Conservation (phyloP, 2,888 invertebrate genomes). For the Andrena bucephala region DNA sequence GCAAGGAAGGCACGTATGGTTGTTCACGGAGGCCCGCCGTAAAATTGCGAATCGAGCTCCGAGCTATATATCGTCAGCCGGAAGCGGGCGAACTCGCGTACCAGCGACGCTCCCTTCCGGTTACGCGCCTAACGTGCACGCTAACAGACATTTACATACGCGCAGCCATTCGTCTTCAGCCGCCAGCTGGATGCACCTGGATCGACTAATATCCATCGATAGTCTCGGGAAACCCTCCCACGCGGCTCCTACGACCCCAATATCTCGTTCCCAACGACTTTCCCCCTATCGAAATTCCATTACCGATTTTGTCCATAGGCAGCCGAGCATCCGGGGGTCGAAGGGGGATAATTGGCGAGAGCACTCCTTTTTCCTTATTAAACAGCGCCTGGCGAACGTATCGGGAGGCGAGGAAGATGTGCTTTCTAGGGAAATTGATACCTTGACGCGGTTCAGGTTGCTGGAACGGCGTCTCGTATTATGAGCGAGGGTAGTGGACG, state of each 20-base stretch:
- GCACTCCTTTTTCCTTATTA: conserved; percentile 40
- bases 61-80: conserved; percentile 52
- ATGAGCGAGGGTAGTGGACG: not conserved
- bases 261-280: not conserved
- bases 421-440: conserved; percentile 31
- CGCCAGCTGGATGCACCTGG: conserved; percentile 39
- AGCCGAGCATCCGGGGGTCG: not conserved
- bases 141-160: conserved; percentile 54
- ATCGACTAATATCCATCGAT: conserved; percentile 68
- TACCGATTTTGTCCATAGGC: conserved; percentile 14
- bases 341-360: conserved; percentile 35
- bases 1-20: not conserved
- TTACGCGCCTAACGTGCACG: conserved; percentile 30
- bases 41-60: conserved; percentile 60
- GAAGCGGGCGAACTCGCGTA: conserved; percentile 40
- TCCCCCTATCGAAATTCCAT: conserved; percentile 31
- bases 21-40: conserved; percentile 7
- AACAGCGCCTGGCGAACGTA: not conserved
- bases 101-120: conserved; percentile 24
- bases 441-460: conserved; percentile 5
- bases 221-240: conserved; percentile 24
- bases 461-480: not conserved
- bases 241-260: not conserved
- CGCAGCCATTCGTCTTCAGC: conserved; percentile 46
- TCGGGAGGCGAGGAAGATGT: conserved; percentile 6